Base-by-base conservation (phyloP, 2,797 vertebrate genomes). In the Buphagus erythrorhynchus region DNA sequence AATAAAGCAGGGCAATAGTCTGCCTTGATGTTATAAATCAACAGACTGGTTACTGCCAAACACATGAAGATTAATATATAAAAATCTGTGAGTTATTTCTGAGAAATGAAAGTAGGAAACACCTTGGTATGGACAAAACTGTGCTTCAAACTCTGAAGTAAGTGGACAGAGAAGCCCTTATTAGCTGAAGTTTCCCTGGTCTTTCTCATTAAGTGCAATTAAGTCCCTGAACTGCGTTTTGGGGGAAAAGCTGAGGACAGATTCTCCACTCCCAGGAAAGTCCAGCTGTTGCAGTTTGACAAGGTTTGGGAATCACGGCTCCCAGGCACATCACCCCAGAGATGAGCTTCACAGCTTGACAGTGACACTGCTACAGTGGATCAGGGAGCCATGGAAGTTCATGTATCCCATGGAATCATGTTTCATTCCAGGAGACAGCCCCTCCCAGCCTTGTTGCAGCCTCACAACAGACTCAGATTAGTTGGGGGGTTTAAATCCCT, bases 11-110 rank as follows among this genome's bases (percentile, higher is more conserved):
- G 54, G 88, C 92, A 95, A 63, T 96, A 85, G 40, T 86, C 87
- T 95, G 72, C 59, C 54, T 92, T 67, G 61, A 94, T 88, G 77
- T 43, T 94, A 76, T 92, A 96, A 97, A 96, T 96, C 94, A 96
- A 90, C 91, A 97, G 94, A 96, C 82, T 94, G 76, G 69, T 88
- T 95, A 91, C 67, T 95, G 79, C 36, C 1, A 22, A 86, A 85
- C 71, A 89, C 68, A 88, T 48, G 78, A 82, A 93, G 91, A 97
- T 94, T 95, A 97, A 96, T 96, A 85, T 28, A 85, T 91, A 86
- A 83, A 88, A 96, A 94, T 79, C 52, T 88, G 57, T 46, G 49
- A 48, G 43, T 35, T 71, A 33, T 79, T 84, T 76, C 55, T 67
- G 79, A 90, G n/a, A 88, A 84, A 69, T 16, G 22, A 75, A 87